Base-by-base conservation (phyloP, 1,140 invertebrate genomes). In the Paraescarpia echinospica region DNA sequence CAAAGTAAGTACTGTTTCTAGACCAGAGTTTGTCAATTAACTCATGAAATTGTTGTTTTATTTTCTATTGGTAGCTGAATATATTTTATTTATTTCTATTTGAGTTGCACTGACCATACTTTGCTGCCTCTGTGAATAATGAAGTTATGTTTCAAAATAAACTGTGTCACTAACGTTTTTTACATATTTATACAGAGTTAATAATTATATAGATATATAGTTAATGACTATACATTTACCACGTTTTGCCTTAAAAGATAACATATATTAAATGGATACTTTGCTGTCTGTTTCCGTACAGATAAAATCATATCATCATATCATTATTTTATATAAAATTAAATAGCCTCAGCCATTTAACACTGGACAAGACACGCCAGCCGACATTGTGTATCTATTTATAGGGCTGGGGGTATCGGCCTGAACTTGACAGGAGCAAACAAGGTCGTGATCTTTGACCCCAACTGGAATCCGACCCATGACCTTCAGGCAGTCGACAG, bases 381-480 rank as follows among this genome's bases (percentile, higher is more conserved):
- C 8, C 48, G 18, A 18, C 48, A 51, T 18, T 51, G 48, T 51
- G 48, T 51, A 51, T 51, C 14, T 77, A 27, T 77, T 77, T 77
- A 27, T 33, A 97, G 98, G 95, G 98, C 99, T 93, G 99, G 99
- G 92, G 99, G 99, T 8, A 96, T 99, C 34, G 99, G 99, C 34
- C 97, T 99, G 0, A 99, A 99, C 96, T 97, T 99, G 94, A 99
- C 98, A 22, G 98, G 98, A 27, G 99, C 99, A 34, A 97, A 99
- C 96, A 97, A 98, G 94, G 98, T 99, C 0, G 97, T 99, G n/a
- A 99, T 99, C 94, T 99, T 98, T 97, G 99, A 99, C 97, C 99
- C 99, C 22, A 99, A 99, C 96, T 99, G 98, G 98, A 99, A 99
- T 94, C 97, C 97, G 18, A 97, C 96, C 89, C 97, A 97, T 91